These are phyloP conservation scores for Phalacrocorax aristotelis DNA, from an alignment of 2,113 vertebrate species.

Conservation along the genomic window DNA sequence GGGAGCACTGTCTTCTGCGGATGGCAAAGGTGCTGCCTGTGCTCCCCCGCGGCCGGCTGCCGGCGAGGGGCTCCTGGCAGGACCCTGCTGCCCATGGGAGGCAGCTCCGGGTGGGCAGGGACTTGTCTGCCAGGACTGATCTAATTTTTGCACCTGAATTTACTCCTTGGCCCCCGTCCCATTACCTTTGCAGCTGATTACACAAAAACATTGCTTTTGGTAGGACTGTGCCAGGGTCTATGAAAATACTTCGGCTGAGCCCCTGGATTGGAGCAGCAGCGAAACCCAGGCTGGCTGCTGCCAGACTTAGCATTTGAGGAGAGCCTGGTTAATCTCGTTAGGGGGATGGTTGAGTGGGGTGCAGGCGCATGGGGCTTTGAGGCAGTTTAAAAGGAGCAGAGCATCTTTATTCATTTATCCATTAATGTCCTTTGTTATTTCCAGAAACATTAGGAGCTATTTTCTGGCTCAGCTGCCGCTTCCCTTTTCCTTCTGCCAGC, in stretches of 20 bases:
- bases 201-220: fast-evolving
- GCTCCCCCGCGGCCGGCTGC: background rate
- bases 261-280: fast-evolving
- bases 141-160: background rate
- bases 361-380: background rate
- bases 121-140: background rate
- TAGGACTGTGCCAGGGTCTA: background rate
- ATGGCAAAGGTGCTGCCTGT: background rate
- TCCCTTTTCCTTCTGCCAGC: background rate
- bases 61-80: background rate
- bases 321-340: background rate
- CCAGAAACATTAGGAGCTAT: background rate
- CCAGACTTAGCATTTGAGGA: background rate
- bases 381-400: background rate
- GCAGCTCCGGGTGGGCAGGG: background rate
- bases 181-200: background rate
- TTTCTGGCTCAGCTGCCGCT: background rate
- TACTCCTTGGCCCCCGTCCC: background rate
- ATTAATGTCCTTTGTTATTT: background rate
- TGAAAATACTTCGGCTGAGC: background rate
- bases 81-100: fast-evolving
- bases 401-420: background rate
- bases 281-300: background rate
- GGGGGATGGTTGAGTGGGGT: background rate
- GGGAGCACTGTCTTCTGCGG: fast-evolving